Evolutionary conservation across 2,888 invertebrate species (phyloP), one percentile per base, ranked within the genome.

Genomic region (Calameuta filiformis): DNA sequence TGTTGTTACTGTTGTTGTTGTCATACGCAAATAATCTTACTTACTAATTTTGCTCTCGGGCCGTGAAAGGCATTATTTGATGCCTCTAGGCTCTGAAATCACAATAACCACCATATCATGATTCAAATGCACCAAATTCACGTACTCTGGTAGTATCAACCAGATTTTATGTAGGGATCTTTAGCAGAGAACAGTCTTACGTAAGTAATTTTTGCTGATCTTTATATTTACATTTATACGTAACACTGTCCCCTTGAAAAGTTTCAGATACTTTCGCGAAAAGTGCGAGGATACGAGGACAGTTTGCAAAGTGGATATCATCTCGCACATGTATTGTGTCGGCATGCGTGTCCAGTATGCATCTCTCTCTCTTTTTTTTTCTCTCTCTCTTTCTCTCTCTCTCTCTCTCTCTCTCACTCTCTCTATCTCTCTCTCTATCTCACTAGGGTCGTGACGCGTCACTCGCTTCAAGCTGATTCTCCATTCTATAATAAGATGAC

Each of bases 41-140:
- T 91, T 91, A 91, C 91, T 91, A 91, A 91, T 91, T 91, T 91
- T 88, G 91, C 89, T 91, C 91, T 91, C 90, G 90, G 89, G 91
- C 91, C 91, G 90, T 91, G 91, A 91, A 91, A 91, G 91, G 91
- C 91, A 91, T 91, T 91, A 91, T 91, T 91, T 90, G 91, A 91
- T 90, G 91, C 91, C 91, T 91, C 91, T 89, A 91, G 90, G 91
- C 91, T 91, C 91, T 91, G 91, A 91, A 91, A 91, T 91, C 90
- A 91, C 91, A 91, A 91, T 84, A 91, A 91, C 88, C 90, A 91
- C 87, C 90, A 89, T 89, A 89, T 91, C 89, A 91, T 89, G 85
- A 88, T 88, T 87, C 83, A 84, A 86, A 82, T 34, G 71, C 71
- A 34, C 33, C 33, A 56, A 56, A 56, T 23, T 56, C 23, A 56